These are phyloP conservation scores for Lemur catta DNA, from an alignment of 2,797 vertebrate genomes.

Conservation along the genomic window DNA sequence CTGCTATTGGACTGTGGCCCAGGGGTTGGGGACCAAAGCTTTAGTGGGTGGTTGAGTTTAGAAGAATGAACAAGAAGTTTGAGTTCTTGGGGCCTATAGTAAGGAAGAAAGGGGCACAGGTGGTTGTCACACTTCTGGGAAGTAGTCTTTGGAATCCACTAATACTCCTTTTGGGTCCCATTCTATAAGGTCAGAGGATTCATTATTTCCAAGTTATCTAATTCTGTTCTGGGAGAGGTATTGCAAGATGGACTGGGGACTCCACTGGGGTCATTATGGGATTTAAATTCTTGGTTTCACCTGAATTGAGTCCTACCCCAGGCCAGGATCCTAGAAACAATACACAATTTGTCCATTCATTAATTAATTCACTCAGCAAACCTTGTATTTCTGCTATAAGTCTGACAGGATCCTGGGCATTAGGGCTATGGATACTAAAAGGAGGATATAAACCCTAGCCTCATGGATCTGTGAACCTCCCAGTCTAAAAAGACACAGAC, in stretches of 20 bases:
- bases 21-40: neutral
- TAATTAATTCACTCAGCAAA: neutral
- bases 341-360: neutral
- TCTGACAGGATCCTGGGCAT: neutral
- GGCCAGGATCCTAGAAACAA: neutral
- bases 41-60: neutral
- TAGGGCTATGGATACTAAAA: neutral
- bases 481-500: neutral
- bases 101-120: neutral
- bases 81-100: neutral
- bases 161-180: neutral
- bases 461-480: neutral
- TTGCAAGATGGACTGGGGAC: neutral
- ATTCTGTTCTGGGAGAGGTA: neutral
- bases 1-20: too few relatives aligned
- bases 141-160: neutral
- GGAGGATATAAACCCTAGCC: neutral
- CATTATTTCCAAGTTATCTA: neutral
- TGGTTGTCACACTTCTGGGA: neutral
- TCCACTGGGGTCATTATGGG: neutral
- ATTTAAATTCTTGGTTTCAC: neutral
- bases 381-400: neutral
- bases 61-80: neutral
- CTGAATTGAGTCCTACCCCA: neutral
- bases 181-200: neutral